Evolutionary conservation across 2,797 vertebrate genomes (phyloP), one percentile per base, ranked within the genome.

Genomic region (Heteromormyrus szaboi): DNA sequence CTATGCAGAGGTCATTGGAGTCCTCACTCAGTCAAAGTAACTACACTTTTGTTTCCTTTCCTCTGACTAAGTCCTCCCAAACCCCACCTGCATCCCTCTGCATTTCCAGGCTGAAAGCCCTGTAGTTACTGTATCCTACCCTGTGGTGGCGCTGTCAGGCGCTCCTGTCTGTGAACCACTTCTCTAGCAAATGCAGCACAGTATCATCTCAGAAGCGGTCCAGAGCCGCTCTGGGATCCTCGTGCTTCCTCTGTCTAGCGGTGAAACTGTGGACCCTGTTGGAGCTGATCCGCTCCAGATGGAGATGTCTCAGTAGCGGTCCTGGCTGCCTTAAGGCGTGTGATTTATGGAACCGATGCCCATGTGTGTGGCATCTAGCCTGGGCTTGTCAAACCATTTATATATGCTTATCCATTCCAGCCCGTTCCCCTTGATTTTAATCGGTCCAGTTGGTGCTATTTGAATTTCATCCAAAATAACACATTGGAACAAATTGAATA

Each of bases 21-120:
- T 99, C 94, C 98, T 99, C 91, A 98, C 99, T 90, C 99, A 99
- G 88, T 98, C 99, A 91, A 99, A 99, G 99, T 99, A 95, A 97
- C 88, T 81, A 19, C 91, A 93, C 89, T 44, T 9, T 79, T 89
- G 62, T 68, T 68, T 48, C 85, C 17, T 53, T 19, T 88, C 3
- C 51, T 9, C 9, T 44, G 53, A 33, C 33, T 11, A 11, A 2
- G 22, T 53, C 76, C 53, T 50, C 2, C n/a, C 84, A 25, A 25
- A 25, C 11, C 11, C 25, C 84, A 25, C 11, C 4, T 68, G 25
- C 11, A 14, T 33, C 62, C 62, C 25, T 68, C 62, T 68, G 62
- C 25, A 33, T 29, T 68, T 29, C 62, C 62, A n/a, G 25, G 50
- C 4, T 86, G 50, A 19, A 19, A 29, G 25, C 51, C 72, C 51